Evolutionary conservation across 2,888 invertebrate genomes (phyloP).

Genomic region (Choreutis nemorana): DNA sequence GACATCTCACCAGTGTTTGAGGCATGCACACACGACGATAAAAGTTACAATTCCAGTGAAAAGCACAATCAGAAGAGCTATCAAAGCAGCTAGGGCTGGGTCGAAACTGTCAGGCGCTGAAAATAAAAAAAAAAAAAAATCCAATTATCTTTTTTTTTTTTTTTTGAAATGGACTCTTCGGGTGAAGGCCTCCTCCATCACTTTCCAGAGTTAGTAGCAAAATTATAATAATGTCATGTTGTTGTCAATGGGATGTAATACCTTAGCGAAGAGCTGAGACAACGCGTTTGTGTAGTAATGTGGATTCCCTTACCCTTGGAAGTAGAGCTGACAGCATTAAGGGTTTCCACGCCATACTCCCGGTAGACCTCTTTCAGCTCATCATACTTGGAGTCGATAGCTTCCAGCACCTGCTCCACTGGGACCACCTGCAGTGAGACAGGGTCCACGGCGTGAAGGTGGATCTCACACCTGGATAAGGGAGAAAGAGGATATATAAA

Average conservation of each 20-base stretch:
- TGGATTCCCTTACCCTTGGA: conserved; percentile 47
- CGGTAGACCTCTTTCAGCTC: conserved; percentile 74
- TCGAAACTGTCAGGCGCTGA: conserved; percentile 75
- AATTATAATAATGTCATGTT: background rate
- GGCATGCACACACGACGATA: conserved; percentile 86
- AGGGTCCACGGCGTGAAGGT: conserved; percentile 82
- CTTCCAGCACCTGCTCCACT: conserved; percentile 80
- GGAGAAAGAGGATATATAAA: too few species aligned
- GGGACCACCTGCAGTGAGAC: conserved; percentile 76
- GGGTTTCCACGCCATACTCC: conserved; percentile 51
- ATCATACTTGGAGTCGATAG: conserved; percentile 86
- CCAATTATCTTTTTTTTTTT: too few species aligned
- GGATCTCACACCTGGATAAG: conserved; percentile 79
- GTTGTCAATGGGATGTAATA: background rate
- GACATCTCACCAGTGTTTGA: conserved; percentile 77
- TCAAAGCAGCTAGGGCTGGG: conserved; percentile 84
- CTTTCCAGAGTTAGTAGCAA: background rate
- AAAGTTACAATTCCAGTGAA: conserved; percentile 88
- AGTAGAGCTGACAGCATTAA: conserved; percentile 45
- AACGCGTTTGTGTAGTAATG: background rate
- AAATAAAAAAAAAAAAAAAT: background rate
- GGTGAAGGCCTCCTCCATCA: too few species aligned
- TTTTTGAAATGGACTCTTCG: too few species aligned
- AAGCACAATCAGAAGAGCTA: conserved; percentile 84
- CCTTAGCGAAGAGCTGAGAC: background rate